Conservation (phyloP, 2,113 vertebrate genomes). For the Arothron firmamentum region DNA sequence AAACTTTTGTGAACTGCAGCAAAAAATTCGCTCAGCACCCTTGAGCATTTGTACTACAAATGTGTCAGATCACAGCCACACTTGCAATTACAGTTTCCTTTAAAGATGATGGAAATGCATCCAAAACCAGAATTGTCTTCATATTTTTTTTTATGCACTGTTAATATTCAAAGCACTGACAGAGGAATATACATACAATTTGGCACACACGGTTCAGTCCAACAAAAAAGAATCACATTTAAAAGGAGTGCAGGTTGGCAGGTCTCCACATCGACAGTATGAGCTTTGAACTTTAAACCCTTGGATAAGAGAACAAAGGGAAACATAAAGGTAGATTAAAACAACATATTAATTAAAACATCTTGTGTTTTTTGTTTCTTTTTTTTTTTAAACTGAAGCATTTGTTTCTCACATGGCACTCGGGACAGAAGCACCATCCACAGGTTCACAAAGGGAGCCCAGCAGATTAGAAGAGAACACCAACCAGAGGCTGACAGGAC, state of each 20-base stretch:
- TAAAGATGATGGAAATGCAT: slow-evolving; percentile 63
- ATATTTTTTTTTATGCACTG: slow-evolving; percentile 70
- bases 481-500: slow-evolving; percentile 69
- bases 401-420: slow-evolving; percentile 75
- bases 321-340: slow-evolving; percentile 62
- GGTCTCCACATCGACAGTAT: slow-evolving; percentile 61
- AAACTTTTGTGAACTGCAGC: slow-evolving; percentile 50
- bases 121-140: slow-evolving; percentile 62
- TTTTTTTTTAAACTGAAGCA: slow-evolving; percentile 57
- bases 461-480: slow-evolving; percentile 72
- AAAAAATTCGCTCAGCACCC: slow-evolving; percentile 63
- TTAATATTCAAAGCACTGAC: slow-evolving; percentile 74
- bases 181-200: slow-evolving; percentile 75
- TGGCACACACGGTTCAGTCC: slow-evolving; percentile 78
- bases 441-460: slow-evolving; percentile 74
- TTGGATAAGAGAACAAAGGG: slow-evolving; percentile 60
- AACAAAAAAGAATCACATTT: slow-evolving; percentile 74
- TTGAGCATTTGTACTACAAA: slow-evolving; percentile 53
- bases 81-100: slow-evolving; percentile 37
- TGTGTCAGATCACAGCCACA: slow-evolving; percentile 46
- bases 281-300: slow-evolving; percentile 77
- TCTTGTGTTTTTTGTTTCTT: slow-evolving; percentile 48
- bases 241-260: slow-evolving; percentile 66
- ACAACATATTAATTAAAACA: slow-evolving; percentile 70
- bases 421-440: slow-evolving; percentile 73